Percentiles rank a stretch among this genome's conserved stretches.
These are phyloP conservation scores for Phrynocephalus vlangalii DNA, from an alignment of 2,797 vertebrate species.

Conservation along the genomic window DNA sequence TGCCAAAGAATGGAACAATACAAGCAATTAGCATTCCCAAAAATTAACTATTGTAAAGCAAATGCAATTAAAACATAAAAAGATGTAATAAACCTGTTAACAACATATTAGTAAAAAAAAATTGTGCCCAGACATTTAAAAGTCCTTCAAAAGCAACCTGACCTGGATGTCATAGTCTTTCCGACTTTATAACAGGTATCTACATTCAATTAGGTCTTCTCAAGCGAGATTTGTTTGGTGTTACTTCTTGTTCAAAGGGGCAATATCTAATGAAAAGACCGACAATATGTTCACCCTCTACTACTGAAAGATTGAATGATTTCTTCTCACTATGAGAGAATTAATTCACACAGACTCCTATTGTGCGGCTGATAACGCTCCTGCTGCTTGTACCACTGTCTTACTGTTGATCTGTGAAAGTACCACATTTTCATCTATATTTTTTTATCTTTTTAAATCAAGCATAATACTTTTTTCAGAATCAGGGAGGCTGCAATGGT, in stretches of 20 bases:
- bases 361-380: slow-evolving; percentile 35
- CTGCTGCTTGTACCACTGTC: slow-evolving; percentile 51
- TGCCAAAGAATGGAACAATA: neutral
- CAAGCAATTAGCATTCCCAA: neutral
- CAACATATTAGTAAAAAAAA: neutral
- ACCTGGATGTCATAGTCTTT: neutral
- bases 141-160: neutral
- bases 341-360: slow-evolving; percentile 24
- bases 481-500: neutral
- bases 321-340: slow-evolving; percentile 54
- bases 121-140: neutral
- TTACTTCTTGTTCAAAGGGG: neutral
- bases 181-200: neutral
- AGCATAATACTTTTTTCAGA: slow-evolving; percentile 35
- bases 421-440: slow-evolving; percentile 56
- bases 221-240: slow-evolving; percentile 23
- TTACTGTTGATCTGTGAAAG: slow-evolving; percentile 43
- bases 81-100: neutral
- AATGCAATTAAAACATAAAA: neutral
- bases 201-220: slow-evolving; percentile 50
- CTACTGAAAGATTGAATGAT: slow-evolving; percentile 30
- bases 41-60: neutral
- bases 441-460: slow-evolving; percentile 49
- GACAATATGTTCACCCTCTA: neutral
- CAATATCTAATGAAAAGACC: slow-evolving; percentile 37